Evolutionary conservation across 2,888 invertebrate genomes (phyloP).

Genomic region (Trisateles emortualis): DNA sequence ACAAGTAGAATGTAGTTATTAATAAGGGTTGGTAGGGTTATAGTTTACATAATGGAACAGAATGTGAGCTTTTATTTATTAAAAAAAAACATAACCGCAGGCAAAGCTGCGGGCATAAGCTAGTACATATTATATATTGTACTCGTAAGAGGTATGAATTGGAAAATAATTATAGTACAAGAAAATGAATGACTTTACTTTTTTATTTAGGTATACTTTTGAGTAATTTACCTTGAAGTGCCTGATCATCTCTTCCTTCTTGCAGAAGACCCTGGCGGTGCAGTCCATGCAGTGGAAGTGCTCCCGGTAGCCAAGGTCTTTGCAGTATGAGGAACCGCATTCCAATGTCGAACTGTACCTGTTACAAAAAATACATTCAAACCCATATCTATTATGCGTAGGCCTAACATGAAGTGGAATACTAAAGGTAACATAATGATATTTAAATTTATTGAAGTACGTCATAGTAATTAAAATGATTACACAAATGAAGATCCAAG

Average conservation of each 20-base stretch:
- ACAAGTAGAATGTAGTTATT: background rate
- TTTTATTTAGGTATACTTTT: background rate
- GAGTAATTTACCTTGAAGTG: slow-evolving; percentile 91
- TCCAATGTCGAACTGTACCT: slow-evolving; percentile 92
- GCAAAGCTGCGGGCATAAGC: too few species aligned
- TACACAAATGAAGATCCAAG: slow-evolving; percentile 40
- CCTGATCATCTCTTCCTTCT: slow-evolving; percentile 99
- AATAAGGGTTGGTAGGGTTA: too few species aligned
- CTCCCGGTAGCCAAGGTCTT: slow-evolving; percentile 95
- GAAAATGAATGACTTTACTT: too few species aligned
- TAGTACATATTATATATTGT: too few species aligned
- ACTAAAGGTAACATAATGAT: background rate
- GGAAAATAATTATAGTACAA: too few species aligned
- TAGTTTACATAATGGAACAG: too few species aligned
- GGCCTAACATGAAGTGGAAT: too few species aligned
- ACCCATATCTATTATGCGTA: background rate
- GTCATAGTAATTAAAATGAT: slow-evolving; percentile 36
- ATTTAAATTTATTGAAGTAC: slow-evolving; percentile 9
- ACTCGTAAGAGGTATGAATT: too few species aligned
- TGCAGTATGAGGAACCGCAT: slow-evolving; percentile 94
- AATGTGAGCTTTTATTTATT: too few species aligned
- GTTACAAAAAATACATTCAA: slow-evolving; percentile 1
- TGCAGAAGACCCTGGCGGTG: slow-evolving; percentile 95
- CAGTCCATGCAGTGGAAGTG: slow-evolving; percentile 96
- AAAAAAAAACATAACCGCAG: too few species aligned